Base-by-base conservation (phyloP, 2,888 invertebrate species). In the Chrysolina americana region DNA sequence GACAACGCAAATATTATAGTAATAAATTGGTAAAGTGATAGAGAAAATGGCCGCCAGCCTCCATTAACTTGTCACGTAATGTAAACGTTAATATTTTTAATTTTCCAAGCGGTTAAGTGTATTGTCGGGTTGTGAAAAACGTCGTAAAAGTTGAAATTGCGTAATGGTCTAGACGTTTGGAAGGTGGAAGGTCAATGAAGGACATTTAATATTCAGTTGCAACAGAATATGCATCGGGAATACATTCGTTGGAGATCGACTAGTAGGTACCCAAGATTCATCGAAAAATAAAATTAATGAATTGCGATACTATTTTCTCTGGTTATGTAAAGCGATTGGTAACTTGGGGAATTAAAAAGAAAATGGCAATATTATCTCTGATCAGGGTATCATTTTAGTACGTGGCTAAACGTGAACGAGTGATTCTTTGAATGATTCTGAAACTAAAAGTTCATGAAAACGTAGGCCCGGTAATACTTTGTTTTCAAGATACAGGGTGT, bases 51-150 rank as follows among this genome's bases (percentile, higher is more conserved):
- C 70, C 15, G 68, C 63, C 36, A 44, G 68, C 65, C 41, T 70
- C 74, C 71, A 74, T 74, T 74, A 74, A 71, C 66, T 68, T 74
- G 74, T 74, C 74, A 65, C 68, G 68, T 74, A 70, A 62, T 71
- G 71, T 74, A 68, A 74, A 63, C 70, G 71, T 71, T 36, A 68
- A 74, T 71, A 74, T 74, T 74, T 74, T 74, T 68, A 74, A 68
- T 74, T 74, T 74, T 71, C 70, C 74, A 50, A 66, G 66, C 71
- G 63, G 65, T 68, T 71, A 21, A 64, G 50, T 65, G 68, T 59
- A 48, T 70, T 74, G 68, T 70, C 65, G 47, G 70, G 56, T 41
- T 70, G 66, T 74, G 74, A 71, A 74, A 74, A 74, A 71, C 56
- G 63, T 50, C 41, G 41, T 65, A 59, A 59, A 59, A 59, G 36